Conservation (phyloP, 2,797 vertebrate genomes). For the Chiroxiphia lanceolata region DNA sequence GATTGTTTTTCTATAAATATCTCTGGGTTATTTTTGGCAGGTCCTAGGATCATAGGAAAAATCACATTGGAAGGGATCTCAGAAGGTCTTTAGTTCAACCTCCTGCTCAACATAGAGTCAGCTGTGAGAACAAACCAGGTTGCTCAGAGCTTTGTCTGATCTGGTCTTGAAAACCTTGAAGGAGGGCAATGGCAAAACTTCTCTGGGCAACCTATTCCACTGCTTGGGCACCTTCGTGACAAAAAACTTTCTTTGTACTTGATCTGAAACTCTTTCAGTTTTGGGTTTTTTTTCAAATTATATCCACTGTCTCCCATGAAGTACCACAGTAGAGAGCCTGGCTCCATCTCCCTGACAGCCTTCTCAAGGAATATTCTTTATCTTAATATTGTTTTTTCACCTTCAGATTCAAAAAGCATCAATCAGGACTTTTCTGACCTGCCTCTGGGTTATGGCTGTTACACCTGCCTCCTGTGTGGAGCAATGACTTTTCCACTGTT, state of each 20-base stretch:
- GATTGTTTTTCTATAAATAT: neutral
- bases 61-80: neutral
- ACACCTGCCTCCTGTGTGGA: neutral
- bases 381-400: neutral
- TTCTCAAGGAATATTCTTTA: neutral
- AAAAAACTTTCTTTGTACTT: neutral
- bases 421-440: neutral
- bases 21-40: neutral
- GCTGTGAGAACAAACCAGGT: neutral
- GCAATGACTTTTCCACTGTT: neutral
- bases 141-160: neutral
- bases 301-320: neutral
- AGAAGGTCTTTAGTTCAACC: neutral
- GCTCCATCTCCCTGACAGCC: neutral
- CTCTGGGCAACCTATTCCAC: neutral
- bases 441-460: neutral
- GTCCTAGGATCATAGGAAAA: neutral
- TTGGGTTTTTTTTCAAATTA: neutral
- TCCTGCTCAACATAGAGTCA: neutral
- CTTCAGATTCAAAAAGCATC: neutral
- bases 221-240: neutral
- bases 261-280: neutral
- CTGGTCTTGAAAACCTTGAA: neutral
- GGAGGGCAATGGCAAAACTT: fast-evolving
- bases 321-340: neutral